Percentiles rank a stretch among this genome's conserved stretches.
These are phyloP conservation scores for Hippoglossus stenolepis DNA, from an alignment of 2,113 vertebrate genomes.

Conservation along the genomic window DNA sequence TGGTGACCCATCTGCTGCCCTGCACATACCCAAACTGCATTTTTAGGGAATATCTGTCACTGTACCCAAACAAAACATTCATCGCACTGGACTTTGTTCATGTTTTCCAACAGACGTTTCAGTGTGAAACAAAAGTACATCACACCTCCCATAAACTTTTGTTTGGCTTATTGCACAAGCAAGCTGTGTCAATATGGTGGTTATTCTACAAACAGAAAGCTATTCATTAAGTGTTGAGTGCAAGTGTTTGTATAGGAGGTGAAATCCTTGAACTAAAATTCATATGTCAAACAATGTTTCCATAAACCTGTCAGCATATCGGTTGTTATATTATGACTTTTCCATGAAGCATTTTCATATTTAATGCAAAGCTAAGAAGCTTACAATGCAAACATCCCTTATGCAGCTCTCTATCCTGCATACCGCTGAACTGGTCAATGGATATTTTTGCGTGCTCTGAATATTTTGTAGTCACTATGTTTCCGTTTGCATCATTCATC, in stretches of 20 bases:
- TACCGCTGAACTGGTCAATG: background rate
- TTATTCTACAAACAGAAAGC: slow-evolving; percentile 11
- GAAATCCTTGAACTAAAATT: background rate
- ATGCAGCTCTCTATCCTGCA: background rate
- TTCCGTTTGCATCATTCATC: background rate
- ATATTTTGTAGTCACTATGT: slow-evolving; percentile 3
- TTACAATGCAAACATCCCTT: background rate
- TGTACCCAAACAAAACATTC: slow-evolving; percentile 11
- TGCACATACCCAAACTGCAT: slow-evolving; percentile 21
- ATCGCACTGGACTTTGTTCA: background rate
- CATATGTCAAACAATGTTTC: too few species aligned
- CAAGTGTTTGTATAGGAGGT: background rate
- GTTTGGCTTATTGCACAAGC: slow-evolving; percentile 8
- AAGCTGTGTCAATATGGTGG: background rate
- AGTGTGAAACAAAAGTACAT: slow-evolving; percentile 2
- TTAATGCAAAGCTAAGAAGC: background rate
- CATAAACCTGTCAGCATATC: background rate
- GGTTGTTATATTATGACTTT: background rate
- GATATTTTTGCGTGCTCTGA: slow-evolving; percentile 8
- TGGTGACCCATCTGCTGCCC: slow-evolving; percentile 59
- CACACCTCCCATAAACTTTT: background rate
- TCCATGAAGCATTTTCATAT: background rate
- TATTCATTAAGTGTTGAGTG: slow-evolving; percentile 14
- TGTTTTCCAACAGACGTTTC: slow-evolving; percentile 6
- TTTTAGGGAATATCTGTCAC: background rate